Conservation (phyloP, 2,797 vertebrate genomes). For the Tragelaphus eurycerus region DNA sequence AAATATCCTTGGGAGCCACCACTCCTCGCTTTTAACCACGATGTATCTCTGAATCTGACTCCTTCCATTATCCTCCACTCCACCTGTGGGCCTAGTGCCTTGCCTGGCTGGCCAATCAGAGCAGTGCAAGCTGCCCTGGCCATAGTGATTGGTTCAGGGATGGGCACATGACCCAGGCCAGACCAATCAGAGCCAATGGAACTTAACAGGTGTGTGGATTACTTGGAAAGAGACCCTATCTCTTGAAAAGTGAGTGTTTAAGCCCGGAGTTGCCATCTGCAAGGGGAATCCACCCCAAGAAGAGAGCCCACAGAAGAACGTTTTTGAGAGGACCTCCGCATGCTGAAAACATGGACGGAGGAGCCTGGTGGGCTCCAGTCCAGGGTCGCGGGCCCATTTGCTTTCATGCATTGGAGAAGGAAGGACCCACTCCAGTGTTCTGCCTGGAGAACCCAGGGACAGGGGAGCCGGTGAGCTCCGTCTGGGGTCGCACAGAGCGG, state of each 20-base stretch:
- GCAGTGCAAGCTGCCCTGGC: neutral
- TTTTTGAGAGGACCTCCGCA: rapidly evolving
- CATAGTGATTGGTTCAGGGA: neutral
- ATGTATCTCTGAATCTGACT: neutral
- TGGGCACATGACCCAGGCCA: neutral
- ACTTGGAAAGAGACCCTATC: neutral
- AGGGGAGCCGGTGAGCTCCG: too few species aligned
- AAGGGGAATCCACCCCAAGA: neutral
- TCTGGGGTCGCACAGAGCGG: too few species aligned
- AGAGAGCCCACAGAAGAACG: rapidly evolving
- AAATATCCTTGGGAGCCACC: neutral
- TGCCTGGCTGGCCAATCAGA: neutral
- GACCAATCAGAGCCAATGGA: neutral
- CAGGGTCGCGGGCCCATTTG: too few species aligned
- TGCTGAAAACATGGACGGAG: too few species aligned
- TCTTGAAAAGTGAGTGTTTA: neutral
- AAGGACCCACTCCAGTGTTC: too few species aligned
- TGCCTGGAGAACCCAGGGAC: too few species aligned
- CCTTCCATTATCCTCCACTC: neutral
- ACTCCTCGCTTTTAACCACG: neutral
- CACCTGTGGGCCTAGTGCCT: neutral
- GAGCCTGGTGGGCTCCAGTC: too few species aligned
- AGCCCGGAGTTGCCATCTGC: neutral
- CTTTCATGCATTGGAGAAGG: too few species aligned
- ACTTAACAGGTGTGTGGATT: neutral